Conservation (phyloP, 2,113 vertebrate species). For the Microcebus murinus region DNA sequence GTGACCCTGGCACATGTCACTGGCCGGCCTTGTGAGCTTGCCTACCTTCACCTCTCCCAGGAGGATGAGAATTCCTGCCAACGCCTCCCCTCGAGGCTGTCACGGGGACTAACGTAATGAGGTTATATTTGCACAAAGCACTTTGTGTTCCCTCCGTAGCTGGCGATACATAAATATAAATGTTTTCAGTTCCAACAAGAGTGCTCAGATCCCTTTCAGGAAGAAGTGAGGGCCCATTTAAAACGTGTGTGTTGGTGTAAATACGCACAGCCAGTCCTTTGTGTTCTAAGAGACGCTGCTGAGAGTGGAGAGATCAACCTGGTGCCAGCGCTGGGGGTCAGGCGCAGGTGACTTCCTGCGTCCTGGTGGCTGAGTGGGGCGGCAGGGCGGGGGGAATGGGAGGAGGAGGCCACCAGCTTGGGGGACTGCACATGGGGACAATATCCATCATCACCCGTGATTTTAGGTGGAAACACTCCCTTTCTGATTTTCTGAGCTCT, state of each 20-base stretch:
- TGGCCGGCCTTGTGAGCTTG: not conserved
- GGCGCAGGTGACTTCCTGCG: not conserved
- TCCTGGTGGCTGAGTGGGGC: not conserved
- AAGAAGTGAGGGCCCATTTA: constrained; percentile 48
- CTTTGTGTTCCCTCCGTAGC: constrained; percentile 62
- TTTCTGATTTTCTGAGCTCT: not conserved
- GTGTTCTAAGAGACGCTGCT: not conserved
- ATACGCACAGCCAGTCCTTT: constrained; percentile 10
- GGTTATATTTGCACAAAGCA: constrained; percentile 52
- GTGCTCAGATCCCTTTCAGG: constrained; percentile 53
- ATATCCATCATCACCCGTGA: not conserved
- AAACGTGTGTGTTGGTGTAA: constrained; percentile 59
- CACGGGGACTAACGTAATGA: constrained; percentile 42
- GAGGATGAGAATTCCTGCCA: constrained; percentile 52
- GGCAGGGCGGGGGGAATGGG: not conserved
- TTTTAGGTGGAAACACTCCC: not conserved
- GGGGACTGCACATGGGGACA: not conserved
- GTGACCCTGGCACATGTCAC: not conserved
- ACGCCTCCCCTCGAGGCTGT: constrained; percentile 37
- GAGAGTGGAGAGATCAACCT: not conserved
- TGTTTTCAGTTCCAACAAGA: constrained; percentile 77
- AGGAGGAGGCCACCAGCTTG: not conserved
- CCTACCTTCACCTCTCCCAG: not conserved
- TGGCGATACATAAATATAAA: constrained; percentile 68
- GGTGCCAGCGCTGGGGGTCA: not conserved